A percentile compares a stretch with the other conserved stretches of the same genome.
Evolutionary conservation across 64 coral and sea anemone species (phyloP).

Genomic region (Acropora tenuis): DNA sequence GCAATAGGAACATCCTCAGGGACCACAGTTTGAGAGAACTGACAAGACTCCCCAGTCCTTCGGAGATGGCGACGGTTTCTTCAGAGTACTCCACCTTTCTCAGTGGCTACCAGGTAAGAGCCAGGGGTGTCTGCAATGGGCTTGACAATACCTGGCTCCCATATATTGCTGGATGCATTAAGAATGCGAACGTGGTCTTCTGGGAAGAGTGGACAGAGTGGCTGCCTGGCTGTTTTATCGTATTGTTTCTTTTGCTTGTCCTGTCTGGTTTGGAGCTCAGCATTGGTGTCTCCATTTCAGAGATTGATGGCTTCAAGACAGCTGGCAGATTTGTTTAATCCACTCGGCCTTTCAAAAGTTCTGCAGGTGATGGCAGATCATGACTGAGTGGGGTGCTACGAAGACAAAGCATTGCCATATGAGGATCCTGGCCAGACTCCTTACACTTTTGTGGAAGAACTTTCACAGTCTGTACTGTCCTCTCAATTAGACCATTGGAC

Average conservation of each 20-base stretch:
- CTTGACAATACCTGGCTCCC: constrained; percentile 40
- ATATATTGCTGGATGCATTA: constrained; percentile 18
- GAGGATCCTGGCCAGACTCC: too few species aligned
- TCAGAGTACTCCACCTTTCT: constrained; percentile 14
- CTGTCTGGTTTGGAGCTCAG: constrained; percentile 12
- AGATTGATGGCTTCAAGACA: not conserved
- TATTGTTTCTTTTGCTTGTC: constrained; percentile 23
- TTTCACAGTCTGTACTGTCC: constrained; percentile 54
- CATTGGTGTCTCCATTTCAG: constrained; percentile 10
- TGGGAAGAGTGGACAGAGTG: not conserved
- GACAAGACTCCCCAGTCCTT: not conserved
- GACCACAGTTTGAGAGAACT: not conserved
- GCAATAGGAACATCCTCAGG: not conserved
- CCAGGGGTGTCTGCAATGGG: not conserved
- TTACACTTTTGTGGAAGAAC: too few species aligned
- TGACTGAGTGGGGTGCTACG: too few species aligned
- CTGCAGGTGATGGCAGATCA: too few species aligned
- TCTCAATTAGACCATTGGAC: constrained; percentile 53
- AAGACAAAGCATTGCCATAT: too few species aligned
- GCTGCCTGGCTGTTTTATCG: constrained; percentile 16
- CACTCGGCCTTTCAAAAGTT: too few species aligned
- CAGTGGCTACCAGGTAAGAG: constrained; percentile 35
- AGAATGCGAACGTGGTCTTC: constrained; percentile 39
- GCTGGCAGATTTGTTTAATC: too few species aligned
- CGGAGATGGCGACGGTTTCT: not conserved